Base-by-base conservation (phyloP, 1,140 invertebrate species). In the Heliconius melpomene region DNA sequence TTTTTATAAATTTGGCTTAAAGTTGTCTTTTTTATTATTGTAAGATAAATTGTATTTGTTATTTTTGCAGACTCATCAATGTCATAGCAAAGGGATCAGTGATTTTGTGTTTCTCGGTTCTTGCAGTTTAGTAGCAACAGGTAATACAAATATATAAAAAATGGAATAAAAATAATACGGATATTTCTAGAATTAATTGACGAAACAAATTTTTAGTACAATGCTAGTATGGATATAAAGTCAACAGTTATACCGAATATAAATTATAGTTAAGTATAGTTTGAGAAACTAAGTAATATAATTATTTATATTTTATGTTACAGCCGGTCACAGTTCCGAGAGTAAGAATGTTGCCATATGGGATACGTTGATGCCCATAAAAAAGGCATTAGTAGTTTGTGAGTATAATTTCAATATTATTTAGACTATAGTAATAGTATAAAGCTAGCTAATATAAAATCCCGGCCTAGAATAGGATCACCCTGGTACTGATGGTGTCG, bases 101-200 rank as follows among this genome's bases (percentile, higher is more conserved):
- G 99, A 99, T 94, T 99, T 99, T 91, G 98, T 98, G 52, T 99
- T 99, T 95, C 96, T 99, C 40, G 98, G 98, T 74, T 99, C 98
- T 7, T 99, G 98, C 90, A 99, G 98, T 96, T 96, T 99, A 83
- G 96, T 99, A 66, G 98, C 98, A n/a, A 99, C 99, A 79, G 96
- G 96, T 96, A 88, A 90, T 32, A 13, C 36, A 52, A 70, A 2
- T 18, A 76, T 8, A 70, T n/a, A 77, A 60, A 9, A 38, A 66
- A 20, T 26, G n/a, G 2, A 29, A 13, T 66, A 29, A 13, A 16
- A 66, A 23, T 60, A 5, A 20, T 52, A 52, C 7, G 0, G 7
- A 52, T 20, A 20, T 52, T 52, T 52, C 18, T 20, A 20, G 50
- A 20, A 20, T 7, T 20, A 52, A 20, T 52, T 7, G 18, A 52